Evolutionary conservation across 1,140 invertebrate species (phyloP).

Genomic region (Centruroides sculpturatus): DNA sequence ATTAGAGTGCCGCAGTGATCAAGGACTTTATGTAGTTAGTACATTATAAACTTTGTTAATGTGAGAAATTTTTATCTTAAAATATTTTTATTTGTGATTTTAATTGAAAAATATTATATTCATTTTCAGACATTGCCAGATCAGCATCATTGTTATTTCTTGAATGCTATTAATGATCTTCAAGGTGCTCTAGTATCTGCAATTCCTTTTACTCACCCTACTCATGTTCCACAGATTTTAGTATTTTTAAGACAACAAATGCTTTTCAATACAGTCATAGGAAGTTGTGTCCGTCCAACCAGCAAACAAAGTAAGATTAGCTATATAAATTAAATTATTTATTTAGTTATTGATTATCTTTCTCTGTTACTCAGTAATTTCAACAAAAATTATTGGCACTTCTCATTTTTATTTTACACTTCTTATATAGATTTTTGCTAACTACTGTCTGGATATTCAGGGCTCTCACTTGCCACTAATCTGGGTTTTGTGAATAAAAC

Average conservation of each 20-base stretch:
- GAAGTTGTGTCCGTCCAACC: constrained; percentile 63
- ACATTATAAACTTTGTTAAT: too few relatives aligned
- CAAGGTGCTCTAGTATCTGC: constrained; percentile 62
- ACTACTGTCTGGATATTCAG: too few relatives aligned
- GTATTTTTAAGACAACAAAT: constrained; percentile 73
- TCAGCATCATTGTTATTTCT: constrained; percentile 83
- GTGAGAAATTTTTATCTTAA: not conserved
- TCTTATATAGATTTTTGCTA: too few relatives aligned
- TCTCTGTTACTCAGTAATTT: too few relatives aligned
- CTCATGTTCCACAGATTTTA: constrained; percentile 78
- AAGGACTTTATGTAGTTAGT: constrained; percentile 48
- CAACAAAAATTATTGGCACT: too few relatives aligned
- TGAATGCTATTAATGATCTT: constrained; percentile 57
- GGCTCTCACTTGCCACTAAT: too few relatives aligned
- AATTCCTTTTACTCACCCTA: constrained; percentile 85
- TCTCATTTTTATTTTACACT: too few relatives aligned
- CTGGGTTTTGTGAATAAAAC: too few relatives aligned
- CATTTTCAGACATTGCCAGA: constrained; percentile 49
- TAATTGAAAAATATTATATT: not conserved
- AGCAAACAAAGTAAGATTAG: constrained; percentile 46
- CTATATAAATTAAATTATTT: too few relatives aligned
- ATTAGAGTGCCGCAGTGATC: constrained; percentile 49
- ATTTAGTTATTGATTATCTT: too few relatives aligned
- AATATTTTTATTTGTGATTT: not conserved
- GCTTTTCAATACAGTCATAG: constrained; percentile 74